A percentile compares a stretch with the other conserved stretches of the same genome.
Conservation (phyloP, 2,888 invertebrate genomes). For the Psylliodes chrysocephalus region DNA sequence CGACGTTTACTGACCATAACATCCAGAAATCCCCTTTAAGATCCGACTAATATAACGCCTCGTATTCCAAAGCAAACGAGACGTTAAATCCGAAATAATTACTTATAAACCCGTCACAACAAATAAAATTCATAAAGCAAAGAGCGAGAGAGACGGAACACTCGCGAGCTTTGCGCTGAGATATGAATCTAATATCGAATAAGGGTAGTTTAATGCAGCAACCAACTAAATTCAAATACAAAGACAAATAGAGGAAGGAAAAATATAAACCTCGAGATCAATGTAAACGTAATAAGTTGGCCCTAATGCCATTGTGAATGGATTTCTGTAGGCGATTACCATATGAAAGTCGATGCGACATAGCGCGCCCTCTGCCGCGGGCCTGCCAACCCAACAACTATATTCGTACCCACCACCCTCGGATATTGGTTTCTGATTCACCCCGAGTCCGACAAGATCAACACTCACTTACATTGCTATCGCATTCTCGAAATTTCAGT, state of each 20-base stretch:
- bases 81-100: conserved; percentile 49
- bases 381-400: conserved; percentile 56
- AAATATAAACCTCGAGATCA: conserved; percentile 66
- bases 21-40: conserved; percentile 23
- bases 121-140: conserved; percentile 47
- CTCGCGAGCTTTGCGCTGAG: conserved; percentile 28
- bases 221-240: conserved; percentile 65
- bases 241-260: conserved; percentile 64
- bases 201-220: conserved; percentile 45
- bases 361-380: conserved; percentile 55
- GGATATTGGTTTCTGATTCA: conserved; percentile 65
- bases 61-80: conserved; percentile 31
- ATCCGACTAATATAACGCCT: conserved; percentile 9
- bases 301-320: conserved; percentile 65
- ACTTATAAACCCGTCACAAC: conserved; percentile 50
- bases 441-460: conserved; percentile 63
- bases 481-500: conserved; percentile 36
- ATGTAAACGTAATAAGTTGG: conserved; percentile 66
- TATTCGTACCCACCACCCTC: conserved; percentile 56
- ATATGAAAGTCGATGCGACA: conserved; percentile 62
- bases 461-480: conserved; percentile 58
- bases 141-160: conserved; percentile 24
- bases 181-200: conserved; percentile 37
- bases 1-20: too few relatives aligned
- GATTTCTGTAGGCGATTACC: conserved; percentile 65